Conservation (phyloP, 2,113 vertebrate genomes). For the Ivindomyrus marchei region DNA sequence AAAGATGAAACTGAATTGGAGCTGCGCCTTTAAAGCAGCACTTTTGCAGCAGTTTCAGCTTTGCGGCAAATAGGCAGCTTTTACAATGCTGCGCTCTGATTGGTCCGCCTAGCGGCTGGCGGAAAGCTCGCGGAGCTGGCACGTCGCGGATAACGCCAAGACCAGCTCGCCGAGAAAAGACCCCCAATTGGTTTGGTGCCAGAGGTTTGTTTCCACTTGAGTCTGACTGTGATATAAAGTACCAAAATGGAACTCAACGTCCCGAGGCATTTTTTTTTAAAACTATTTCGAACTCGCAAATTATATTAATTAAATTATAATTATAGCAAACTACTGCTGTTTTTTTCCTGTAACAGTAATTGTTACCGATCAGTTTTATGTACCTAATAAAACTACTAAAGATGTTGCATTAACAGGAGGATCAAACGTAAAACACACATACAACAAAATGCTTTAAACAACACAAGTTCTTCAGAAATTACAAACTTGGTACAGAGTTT, state of each 20-base stretch:
- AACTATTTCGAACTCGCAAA: background rate
- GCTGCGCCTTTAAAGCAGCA: constrained; percentile 20
- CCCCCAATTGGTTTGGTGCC: background rate
- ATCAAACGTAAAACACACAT: background rate
- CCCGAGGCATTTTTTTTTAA: background rate
- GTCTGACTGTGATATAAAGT: background rate
- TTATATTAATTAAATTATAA: background rate
- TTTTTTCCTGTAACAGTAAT: background rate
- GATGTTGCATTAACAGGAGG: background rate
- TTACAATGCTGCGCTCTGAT: background rate
- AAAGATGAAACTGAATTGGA: background rate
- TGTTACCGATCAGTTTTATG: background rate
- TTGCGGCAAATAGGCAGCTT: constrained; percentile 23
- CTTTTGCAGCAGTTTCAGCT: constrained; percentile 21
- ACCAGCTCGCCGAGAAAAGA: background rate
- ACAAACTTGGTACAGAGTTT: background rate
- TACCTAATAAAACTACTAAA: background rate
- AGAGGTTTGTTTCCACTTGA: background rate
- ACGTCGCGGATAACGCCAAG: background rate
- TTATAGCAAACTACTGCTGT: background rate
- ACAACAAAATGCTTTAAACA: background rate
- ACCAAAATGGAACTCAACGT: background rate
- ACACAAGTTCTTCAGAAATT: background rate
- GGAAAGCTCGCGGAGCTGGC: background rate
- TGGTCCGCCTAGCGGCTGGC: background rate